Base-by-base conservation (phyloP, 2,888 invertebrate genomes). In the Drosophila borborema region DNA sequence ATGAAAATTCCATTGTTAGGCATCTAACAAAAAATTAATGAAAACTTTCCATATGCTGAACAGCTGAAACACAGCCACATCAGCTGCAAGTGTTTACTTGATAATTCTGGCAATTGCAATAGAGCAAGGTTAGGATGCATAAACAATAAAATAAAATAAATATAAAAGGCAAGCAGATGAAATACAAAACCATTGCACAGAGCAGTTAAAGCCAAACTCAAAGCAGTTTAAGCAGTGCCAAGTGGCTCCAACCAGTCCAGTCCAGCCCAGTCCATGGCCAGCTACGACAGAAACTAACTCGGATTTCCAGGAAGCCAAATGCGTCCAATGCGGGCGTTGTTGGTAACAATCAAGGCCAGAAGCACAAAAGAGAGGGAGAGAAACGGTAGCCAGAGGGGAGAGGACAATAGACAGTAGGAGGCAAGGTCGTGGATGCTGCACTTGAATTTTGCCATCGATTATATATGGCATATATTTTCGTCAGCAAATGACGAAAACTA, bases 41-140 rank as follows among this genome's bases (percentile, higher is more conserved):
- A 18, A 72, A 71, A 72, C 48, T 72, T 83, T 88, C 84, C 74
- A 68, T 34, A 43, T 54, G 31, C 28, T 48, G 8, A 31, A 23
- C 40, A 48, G 20, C 23, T 18, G 68, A n/a, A 4, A 16, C 43
- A 16, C 6, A 38, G 51, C 34, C n/a, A 18, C 48, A 59, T 61
- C 45, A 49, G 38, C 53, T 56, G 61, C 48, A 63, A 62, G 64
- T 84, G 72, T 81, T 74, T 81, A 76, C 63, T 76, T 69, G 73
- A 86, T 61, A 53, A 41, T 66, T 40, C 53, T 62, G 68, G 45
- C 40, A 62, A 64, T 59, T 49, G 36, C 18, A 54, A 36, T 49
- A 45, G 51, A 43, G n/a, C 10, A 31, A 41, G 20, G 36, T 55
- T 59, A 45, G 71, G 68, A 78, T 68, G 59, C 36, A 63, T 65